These are phyloP conservation scores for Peromyscus eremicus DNA, from an alignment of 2,797 vertebrate species.

Conservation along the genomic window DNA sequence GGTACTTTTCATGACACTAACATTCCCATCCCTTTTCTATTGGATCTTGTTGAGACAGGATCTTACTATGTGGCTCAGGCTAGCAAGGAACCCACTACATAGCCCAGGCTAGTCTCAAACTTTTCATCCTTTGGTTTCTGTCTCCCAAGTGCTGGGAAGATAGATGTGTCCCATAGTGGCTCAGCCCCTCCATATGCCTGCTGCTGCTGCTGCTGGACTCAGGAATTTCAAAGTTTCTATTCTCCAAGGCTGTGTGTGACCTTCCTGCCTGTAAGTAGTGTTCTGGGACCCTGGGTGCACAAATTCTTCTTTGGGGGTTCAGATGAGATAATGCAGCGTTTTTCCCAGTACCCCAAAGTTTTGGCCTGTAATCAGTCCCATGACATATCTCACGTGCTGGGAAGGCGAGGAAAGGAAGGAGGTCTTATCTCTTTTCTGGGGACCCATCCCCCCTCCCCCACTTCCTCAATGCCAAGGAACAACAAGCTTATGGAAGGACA, in stretches of 20 bases:
- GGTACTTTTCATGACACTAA: background rate
- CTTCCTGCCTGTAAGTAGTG: background rate
- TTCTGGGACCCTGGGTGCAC: too few relatives aligned
- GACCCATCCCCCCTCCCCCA: rapidly evolving
- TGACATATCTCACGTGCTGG: background rate
- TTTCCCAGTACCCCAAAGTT: background rate
- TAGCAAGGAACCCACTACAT: background rate
- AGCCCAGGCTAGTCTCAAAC: background rate
- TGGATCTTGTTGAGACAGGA: background rate
- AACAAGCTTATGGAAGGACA: background rate
- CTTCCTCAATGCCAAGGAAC: background rate
- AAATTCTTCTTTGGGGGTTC: background rate
- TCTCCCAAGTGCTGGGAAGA: background rate
- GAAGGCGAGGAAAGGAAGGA: background rate
- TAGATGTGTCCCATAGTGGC: background rate
- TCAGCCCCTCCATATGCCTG: rapidly evolving
- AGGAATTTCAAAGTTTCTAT: background rate
- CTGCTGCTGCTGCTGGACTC: background rate
- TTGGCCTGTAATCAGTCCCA: background rate
- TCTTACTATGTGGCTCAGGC: background rate
- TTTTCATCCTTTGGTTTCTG: background rate
- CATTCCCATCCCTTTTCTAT: background rate
- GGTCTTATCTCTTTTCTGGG: background rate
- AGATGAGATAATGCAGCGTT: background rate
- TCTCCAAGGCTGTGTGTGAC: background rate